Evolutionary conservation across 2,113 vertebrate species (phyloP), one percentile per base, ranked within the genome.

Genomic region (Atlantisia rogersi): DNA sequence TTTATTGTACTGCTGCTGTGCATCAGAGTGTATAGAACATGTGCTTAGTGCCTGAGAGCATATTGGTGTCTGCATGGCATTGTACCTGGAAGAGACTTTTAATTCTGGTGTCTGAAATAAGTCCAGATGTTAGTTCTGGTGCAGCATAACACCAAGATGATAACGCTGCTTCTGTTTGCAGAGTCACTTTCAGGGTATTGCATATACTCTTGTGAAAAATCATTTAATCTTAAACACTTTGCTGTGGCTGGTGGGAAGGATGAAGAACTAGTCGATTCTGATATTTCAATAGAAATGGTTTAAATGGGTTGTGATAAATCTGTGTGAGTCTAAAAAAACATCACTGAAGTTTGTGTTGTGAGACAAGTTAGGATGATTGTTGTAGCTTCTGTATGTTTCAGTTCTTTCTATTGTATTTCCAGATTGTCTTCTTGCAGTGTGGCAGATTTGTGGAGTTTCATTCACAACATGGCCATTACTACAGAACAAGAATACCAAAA

Each of bases 401-500:
- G 5, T 32, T 19, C 53, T 93, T 71, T 96, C 24, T 94, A 0
- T 26, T 96, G 92, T 96, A 73, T 96, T 58, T 97, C 74, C 97
- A 99, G 99, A 95, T 99, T 78, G 98, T 99, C 91, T 99, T 99
- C 95, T 96, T 99, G 90, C 98, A 98, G 68, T 98, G 98, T 28
- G 98, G 99, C 70, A 98, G 99, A 75, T 99, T 99, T 35, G 98
- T 99, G 26, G 99, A 99, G 94, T 99, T 99, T 95, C 99, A 99
- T 97, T 99, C 99, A 2, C 99, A 99, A 65, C 98, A 99, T 0
- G 99, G 99, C 13, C 98, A 98, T 94, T 99, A 99, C 95, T 99
- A 99, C 96, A 99, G 98, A 96, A 99, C 99, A 25, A 98, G 99
- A 70, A 99, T 99, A 96, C 99, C 99, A 21, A 99, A 99, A 96